These are phyloP conservation scores for Eupithecia tripunctaria DNA, from an alignment of 2,888 invertebrate species.

Conservation along the genomic window DNA sequence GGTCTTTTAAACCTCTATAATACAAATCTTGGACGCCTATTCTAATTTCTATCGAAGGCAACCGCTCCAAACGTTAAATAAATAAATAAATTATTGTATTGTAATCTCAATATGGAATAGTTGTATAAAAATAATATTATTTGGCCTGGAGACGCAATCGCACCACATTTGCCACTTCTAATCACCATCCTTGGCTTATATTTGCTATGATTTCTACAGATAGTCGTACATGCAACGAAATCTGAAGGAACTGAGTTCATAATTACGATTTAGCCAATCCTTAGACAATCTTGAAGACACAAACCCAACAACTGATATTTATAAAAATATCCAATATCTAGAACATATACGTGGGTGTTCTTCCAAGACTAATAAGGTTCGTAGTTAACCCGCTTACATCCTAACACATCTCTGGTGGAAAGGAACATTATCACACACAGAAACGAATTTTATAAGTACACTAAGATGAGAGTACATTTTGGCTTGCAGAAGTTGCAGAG, in stretches of 20 bases:
- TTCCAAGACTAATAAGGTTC: too few species aligned
- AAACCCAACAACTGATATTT: not conserved
- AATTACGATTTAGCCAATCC: not conserved
- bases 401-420: too few species aligned
- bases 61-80: slow-evolving; percentile 67
- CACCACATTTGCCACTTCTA: slow-evolving; percentile 40
- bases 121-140: slow-evolving; percentile 66
- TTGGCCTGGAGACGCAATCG: slow-evolving; percentile 54
- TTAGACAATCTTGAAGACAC: not conserved
- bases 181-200: not conserved
- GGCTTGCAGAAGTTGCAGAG: not conserved
- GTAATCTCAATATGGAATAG: slow-evolving; percentile 68
- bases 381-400: too few species aligned
- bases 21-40: slow-evolving; percentile 37
- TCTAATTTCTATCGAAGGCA: slow-evolving; percentile 45
- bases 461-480: not conserved
- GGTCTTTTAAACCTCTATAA: slow-evolving; percentile 20
- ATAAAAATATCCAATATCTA: not conserved
- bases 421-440: not conserved
- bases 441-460: not conserved
- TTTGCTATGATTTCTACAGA: not conserved
- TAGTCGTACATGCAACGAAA: not conserved
- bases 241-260: not conserved
- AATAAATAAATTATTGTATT: slow-evolving; percentile 72
- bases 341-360: too few species aligned